A percentile compares a stretch with the other conserved stretches of the same genome.
Evolutionary conservation across 2,113 vertebrate species (phyloP).

Genomic region (Epinephelus lanceolatus): DNA sequence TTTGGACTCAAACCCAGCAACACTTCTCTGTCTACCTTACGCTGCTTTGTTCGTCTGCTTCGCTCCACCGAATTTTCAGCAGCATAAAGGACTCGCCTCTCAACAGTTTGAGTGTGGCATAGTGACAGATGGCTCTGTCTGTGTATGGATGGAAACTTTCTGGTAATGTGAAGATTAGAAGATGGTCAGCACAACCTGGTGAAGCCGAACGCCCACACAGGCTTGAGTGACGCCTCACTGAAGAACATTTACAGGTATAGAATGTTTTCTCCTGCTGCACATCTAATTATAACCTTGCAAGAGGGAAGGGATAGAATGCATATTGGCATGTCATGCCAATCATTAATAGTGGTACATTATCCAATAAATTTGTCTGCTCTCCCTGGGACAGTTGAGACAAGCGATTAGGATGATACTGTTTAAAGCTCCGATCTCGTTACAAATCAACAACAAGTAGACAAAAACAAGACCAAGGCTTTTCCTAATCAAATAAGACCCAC

Average conservation of each 20-base stretch:
- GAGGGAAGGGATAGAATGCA: neutral
- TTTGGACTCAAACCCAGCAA: neutral
- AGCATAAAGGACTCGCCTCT: slow-evolving; percentile 13
- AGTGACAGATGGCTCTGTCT: slow-evolving; percentile 22
- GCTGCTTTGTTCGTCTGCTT: slow-evolving; percentile 1
- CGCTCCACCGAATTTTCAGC: slow-evolving; percentile 3
- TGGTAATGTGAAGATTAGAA: slow-evolving; percentile 21
- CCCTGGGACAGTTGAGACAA: too few species aligned
- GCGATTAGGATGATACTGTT: too few species aligned
- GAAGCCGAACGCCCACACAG: slow-evolving; percentile 14
- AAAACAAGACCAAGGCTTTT: too few species aligned
- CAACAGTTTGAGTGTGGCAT: neutral
- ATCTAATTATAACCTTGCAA: slow-evolving; percentile 5
- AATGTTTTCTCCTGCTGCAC: neutral
- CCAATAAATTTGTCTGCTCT: too few species aligned
- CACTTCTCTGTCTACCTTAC: neutral
- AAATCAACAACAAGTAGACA: too few species aligned
- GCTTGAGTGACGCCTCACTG: slow-evolving; percentile 13
- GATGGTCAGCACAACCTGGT: slow-evolving; percentile 9
- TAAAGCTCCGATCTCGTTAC: too few species aligned
- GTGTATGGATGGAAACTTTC: neutral
- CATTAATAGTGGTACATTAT: too few species aligned
- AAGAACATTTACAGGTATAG: neutral
- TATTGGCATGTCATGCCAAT: neutral
- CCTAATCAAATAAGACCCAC: too few species aligned